A percentile compares a stretch with the other conserved stretches of the same genome.
These are phyloP conservation scores for Orestias chungarensis DNA, from an alignment of 2,797 vertebrate species.

Conservation along the genomic window DNA sequence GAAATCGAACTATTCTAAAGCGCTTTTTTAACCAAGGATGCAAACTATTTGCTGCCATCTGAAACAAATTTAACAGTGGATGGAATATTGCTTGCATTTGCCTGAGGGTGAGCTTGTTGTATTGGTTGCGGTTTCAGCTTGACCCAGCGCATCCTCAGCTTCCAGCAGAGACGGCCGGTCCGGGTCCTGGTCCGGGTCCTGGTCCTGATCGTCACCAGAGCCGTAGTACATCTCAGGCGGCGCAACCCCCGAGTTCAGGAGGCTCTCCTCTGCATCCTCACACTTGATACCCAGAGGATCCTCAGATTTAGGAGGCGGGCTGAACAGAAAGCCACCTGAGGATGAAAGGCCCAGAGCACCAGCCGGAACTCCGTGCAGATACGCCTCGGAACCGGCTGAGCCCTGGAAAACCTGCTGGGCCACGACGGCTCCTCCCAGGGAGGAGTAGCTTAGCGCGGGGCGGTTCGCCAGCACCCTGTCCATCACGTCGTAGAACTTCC, in stretches of 20 bases:
- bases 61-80: neutral
- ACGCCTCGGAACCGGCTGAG: slow-evolving; percentile 69
- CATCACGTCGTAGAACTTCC: slow-evolving; percentile 94
- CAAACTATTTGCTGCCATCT: neutral
- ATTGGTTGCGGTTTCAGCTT: slow-evolving; percentile 77
- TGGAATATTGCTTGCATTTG: neutral
- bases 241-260: slow-evolving; percentile 77
- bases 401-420: slow-evolving; percentile 82
- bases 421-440: slow-evolving; percentile 76
- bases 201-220: slow-evolving; percentile 82
- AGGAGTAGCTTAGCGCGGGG: slow-evolving; percentile 82
- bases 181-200: slow-evolving; percentile 79
- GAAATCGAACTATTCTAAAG: neutral
- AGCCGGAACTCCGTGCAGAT: slow-evolving; percentile 53
- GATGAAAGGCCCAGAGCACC: slow-evolving; percentile 69
- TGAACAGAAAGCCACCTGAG: slow-evolving; percentile 76
- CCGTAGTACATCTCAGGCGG: slow-evolving; percentile 83
- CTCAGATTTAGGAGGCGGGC: slow-evolving; percentile 72
- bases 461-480: slow-evolving; percentile 88
- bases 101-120: slow-evolving; percentile 85
- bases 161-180: slow-evolving; percentile 77
- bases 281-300: slow-evolving; percentile 87
- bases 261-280: slow-evolving; percentile 84
- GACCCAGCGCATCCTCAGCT: slow-evolving; percentile 72
- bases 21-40: neutral